Base-by-base conservation (phyloP, 2,113 vertebrate genomes). In the Eubucco bourcierii region DNA sequence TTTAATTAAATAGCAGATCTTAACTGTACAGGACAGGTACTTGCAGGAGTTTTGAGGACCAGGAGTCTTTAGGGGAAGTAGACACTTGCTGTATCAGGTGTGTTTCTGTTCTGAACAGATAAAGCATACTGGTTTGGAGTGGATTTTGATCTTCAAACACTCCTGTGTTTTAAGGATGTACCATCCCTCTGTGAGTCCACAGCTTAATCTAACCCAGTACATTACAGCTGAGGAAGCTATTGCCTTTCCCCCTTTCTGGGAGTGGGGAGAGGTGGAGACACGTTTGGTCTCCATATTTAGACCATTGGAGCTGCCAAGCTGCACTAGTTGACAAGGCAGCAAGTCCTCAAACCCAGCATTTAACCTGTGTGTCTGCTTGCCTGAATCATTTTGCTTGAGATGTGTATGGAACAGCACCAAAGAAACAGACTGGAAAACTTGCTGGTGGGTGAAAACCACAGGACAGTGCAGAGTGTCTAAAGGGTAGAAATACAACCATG, bases 81-180 rank as follows among this genome's bases (percentile, higher is more conserved):
- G 12, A 28, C 5, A 5, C 50, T 78, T 85, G 39, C 13, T 46
- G 0, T 16, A 12, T 59, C 39, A 55, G 20, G 31, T 21, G 23
- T 15, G 7, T 9, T 29, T 60, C 5, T 8, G 4, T n/a, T 72
- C 13, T 71, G 80, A 75, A 41, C 18, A 44, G 27, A 14, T n/a
- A 2, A 23, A 31, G 53, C 18, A 28, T 4, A 1, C 11, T 18
- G 27, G 5, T 71, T 34, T 58, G 39, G 25, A 47, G 29, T 50
- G 37, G 4, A 5, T 71, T 87, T 74, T 29, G 46, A 23, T 52
- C 27, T 81, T 37, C 41, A 76, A 6, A 47, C 4, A 5, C 20
- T 6, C 0, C 2, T 44, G 14, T 65, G 2, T 34, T 61, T 2
- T 10, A 11, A 56, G 37, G 24, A 12, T 59, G 11, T 46, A 5